Conservation (phyloP, 2,113 vertebrate species). For the Sitta europaea region DNA sequence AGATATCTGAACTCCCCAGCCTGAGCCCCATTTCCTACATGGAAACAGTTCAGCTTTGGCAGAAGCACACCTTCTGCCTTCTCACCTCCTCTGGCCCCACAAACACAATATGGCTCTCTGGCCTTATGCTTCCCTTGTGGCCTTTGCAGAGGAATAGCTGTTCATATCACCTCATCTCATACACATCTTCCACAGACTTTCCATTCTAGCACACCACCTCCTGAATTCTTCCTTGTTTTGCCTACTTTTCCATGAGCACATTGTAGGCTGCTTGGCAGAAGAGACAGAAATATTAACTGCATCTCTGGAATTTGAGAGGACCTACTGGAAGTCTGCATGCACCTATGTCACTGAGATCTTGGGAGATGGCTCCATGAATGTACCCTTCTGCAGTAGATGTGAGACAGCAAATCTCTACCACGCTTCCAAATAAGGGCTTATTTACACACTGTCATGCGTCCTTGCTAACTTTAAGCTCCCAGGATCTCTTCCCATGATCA, state of each 20-base stretch:
- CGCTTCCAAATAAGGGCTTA: background rate
- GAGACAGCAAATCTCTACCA: background rate
- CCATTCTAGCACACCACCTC: background rate
- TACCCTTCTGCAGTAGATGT: background rate
- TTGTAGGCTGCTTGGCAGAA: background rate
- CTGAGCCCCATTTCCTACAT: background rate
- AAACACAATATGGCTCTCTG: rapidly evolving
- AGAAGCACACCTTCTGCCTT: background rate
- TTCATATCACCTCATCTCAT: background rate
- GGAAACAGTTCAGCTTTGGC: background rate
- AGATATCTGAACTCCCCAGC: background rate
- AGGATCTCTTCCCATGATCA: background rate
- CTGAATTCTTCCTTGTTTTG: background rate
- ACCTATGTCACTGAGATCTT: background rate
- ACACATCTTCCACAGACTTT: background rate
- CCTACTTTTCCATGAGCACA: background rate
- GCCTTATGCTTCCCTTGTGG: background rate
- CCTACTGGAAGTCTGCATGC: background rate
- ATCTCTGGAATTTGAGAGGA: background rate
- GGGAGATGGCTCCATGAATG: background rate
- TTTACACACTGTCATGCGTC: background rate
- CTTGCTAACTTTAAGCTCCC: background rate
- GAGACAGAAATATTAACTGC: background rate
- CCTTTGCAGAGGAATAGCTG: background rate
- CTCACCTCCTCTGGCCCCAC: background rate